Base-by-base conservation (phyloP, 2,888 invertebrate species). In the Ochropleura plecta region DNA sequence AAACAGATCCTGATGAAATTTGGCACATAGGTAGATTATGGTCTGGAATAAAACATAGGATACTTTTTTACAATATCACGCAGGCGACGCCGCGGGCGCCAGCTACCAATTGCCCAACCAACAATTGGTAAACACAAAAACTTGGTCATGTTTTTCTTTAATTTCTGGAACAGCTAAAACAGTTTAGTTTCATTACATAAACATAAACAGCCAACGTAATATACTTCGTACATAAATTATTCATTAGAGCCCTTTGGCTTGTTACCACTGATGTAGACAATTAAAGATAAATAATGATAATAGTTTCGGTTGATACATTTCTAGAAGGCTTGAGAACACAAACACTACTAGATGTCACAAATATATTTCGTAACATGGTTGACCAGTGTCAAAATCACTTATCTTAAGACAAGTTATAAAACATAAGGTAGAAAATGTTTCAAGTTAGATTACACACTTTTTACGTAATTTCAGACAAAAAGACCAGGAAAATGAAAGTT, bases 231-330 rank as follows among this genome's bases (percentile, higher is more conserved):
- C 40, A 68, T 82, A 59, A 68, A 48, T 82, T 64, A 79, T 82
- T 79, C 68, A 76, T 76, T 48, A 55, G 16, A 16, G n/a, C 48
- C 57, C 30, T 75, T 64, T 59, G 57, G 63, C 49, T 76, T 48
- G 55, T 64, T 49, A 5, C 3, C n/a, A 12, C 53, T 66, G 59
- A 62, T 62, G n/a, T 67, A 59, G n/a, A 67, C 51, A 76, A 76
- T 78, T 78, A 76, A 59, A 67, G 30, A 20, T 57, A 68, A 81
- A 81, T 76, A 81, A 63, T 63, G 62, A 3, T n/a, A 7, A 57
- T 67, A 64, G 51, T 59, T 80, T 73, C 18, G 42, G 20, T 20
- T 42, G 6, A 63, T 20, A 57, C 40, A 49, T 79, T 63, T 60
- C 14, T 18, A 7, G 12, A 51, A 20, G 14, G 16, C 44, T 59